Evolutionary conservation across 2,888 invertebrate species (phyloP).

Genomic region (Melolontha melolontha): DNA sequence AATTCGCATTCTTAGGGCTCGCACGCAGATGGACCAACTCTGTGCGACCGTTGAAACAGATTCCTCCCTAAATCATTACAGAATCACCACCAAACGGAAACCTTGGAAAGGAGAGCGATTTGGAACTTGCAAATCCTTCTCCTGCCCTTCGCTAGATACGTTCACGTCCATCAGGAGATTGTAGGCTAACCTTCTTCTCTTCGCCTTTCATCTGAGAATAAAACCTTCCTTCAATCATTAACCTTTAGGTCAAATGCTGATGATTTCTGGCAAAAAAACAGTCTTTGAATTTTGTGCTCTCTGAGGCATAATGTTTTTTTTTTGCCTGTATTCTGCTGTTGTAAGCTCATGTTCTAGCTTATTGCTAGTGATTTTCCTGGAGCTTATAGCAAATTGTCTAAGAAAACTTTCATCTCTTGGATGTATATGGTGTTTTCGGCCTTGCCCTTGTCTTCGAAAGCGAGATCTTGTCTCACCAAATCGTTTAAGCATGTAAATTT

Average conservation of each 20-base stretch:
- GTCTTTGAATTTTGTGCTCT: too few relatives aligned
- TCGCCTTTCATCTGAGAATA: background rate
- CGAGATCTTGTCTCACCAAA: slow-evolving; percentile 6
- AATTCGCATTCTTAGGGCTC: too few relatives aligned
- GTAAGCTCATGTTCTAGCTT: too few relatives aligned
- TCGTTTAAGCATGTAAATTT: slow-evolving; percentile 12
- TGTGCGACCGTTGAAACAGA: too few relatives aligned
- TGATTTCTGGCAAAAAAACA: too few relatives aligned
- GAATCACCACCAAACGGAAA: background rate
- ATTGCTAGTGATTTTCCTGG: background rate
- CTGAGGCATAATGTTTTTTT: too few relatives aligned
- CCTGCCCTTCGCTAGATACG: background rate
- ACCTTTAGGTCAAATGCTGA: too few relatives aligned
- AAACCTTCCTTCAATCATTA: background rate
- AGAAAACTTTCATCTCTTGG: slow-evolving; percentile 9
- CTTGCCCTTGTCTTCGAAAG: slow-evolving; percentile 11
- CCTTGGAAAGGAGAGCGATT: background rate
- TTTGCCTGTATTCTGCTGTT: too few relatives aligned
- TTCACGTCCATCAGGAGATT: background rate
- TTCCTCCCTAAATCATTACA: too few relatives aligned
- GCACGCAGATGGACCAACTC: too few relatives aligned
- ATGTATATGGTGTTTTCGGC: slow-evolving; percentile 3
- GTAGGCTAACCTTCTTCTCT: background rate
- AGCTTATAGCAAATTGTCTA: background rate
- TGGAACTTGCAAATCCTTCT: slow-evolving; percentile 1